A percentile compares a stretch with the other conserved stretches of the same genome.
phyloP scores from a whole-genome alignment of 2,113 vertebrate genomes.

The Hippocampus comes region DNA sequence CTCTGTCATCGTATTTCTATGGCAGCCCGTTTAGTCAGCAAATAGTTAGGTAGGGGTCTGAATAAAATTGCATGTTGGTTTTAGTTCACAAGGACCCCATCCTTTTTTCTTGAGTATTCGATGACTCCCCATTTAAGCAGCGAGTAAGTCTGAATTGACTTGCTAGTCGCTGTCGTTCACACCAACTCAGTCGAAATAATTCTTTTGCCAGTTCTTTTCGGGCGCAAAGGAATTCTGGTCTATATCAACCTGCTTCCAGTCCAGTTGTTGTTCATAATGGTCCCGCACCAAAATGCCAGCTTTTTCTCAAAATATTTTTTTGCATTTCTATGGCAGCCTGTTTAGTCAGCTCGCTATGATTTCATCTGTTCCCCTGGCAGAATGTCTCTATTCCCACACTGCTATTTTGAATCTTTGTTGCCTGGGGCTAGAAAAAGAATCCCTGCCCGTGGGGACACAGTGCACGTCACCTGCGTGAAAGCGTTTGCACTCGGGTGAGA shows the following conservation, averaged over 20 bases:
- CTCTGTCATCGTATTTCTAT: background rate
- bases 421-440: constrained; percentile 60
- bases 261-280: background rate
- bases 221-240: background rate
- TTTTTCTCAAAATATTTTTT: no score
- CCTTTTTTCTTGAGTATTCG: no score
- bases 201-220: background rate
- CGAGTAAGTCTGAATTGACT: no score
- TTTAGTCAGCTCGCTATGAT: background rate
- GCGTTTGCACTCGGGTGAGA: constrained; percentile 71
- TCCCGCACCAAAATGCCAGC: background rate
- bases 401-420: constrained; percentile 5
- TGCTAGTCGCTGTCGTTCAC: no score
- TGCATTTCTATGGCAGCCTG: background rate
- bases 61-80: background rate
- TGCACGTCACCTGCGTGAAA: constrained; percentile 69
- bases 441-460: constrained; percentile 66
- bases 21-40: background rate
- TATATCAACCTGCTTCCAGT: background rate
- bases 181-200: background rate
- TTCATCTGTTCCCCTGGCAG: background rate
- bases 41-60: no score
- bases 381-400: background rate
- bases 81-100: background rate
- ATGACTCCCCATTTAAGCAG: no score